Conservation (phyloP, 1,140 invertebrate genomes). For the Drosophila novamexicana region DNA sequence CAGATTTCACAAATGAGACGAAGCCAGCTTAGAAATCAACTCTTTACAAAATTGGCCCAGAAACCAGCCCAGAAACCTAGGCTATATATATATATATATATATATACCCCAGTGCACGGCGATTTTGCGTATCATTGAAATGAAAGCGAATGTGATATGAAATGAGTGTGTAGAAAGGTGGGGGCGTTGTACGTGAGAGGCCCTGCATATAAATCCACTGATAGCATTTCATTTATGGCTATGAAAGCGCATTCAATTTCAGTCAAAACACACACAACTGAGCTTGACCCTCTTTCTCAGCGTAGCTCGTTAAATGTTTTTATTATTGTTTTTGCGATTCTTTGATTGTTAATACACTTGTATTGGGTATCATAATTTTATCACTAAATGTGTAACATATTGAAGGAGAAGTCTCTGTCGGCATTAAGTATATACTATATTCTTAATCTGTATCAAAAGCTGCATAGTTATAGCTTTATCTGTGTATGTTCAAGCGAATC, state of each 20-base stretch:
- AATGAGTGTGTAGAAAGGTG: slow-evolving; percentile 54
- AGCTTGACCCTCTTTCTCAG: slow-evolving; percentile 54
- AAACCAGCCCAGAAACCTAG: slow-evolving; percentile 33
- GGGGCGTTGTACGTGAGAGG: slow-evolving; percentile 65
- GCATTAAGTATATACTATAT: neutral
- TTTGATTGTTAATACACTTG: slow-evolving; percentile 13
- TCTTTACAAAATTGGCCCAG: neutral
- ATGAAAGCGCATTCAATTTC: slow-evolving; percentile 51
- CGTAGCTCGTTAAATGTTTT: slow-evolving; percentile 36
- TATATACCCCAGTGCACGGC: slow-evolving; percentile 10
- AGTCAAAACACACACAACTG: slow-evolving; percentile 24
- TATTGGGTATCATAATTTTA: neutral
- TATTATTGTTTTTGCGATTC: slow-evolving; percentile 32
- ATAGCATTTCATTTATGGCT: slow-evolving; percentile 48
- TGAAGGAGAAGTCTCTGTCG: neutral
- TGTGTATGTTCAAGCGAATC: too few species aligned
- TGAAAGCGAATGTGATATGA: slow-evolving; percentile 70
- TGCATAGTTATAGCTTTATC: neutral
- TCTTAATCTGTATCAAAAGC: neutral
- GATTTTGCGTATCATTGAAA: slow-evolving; percentile 45
- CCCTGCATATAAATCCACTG: slow-evolving; percentile 51
- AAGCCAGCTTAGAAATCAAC: slow-evolving; percentile 43
- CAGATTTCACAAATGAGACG: slow-evolving; percentile 57
- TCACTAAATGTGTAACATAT: neutral
- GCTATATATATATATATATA: neutral